A percentile compares a stretch with the other conserved stretches of the same genome.
These are phyloP conservation scores for Seira ritae DNA, from an alignment of 2,888 invertebrate genomes.

Conservation along the genomic window DNA sequence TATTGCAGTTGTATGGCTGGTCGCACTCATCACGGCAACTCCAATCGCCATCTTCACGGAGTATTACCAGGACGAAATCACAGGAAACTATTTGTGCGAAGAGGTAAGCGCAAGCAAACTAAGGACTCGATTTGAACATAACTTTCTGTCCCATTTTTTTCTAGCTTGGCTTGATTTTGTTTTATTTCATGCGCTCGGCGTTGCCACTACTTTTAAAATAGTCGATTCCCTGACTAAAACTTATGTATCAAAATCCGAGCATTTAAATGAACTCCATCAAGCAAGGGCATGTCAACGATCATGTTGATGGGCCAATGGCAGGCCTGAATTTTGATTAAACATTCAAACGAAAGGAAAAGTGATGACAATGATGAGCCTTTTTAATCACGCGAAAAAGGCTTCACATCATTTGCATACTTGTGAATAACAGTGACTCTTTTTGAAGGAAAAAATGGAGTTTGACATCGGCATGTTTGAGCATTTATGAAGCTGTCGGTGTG, in stretches of 20 bases:
- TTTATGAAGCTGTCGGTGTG: background rate
- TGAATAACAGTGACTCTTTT: background rate
- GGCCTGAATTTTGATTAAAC: background rate
- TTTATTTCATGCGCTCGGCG: too few species aligned
- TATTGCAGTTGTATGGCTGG: constrained; percentile 88
- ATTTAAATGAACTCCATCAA: too few species aligned
- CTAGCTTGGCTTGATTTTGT: too few species aligned
- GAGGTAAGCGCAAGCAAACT: constrained; percentile 67
- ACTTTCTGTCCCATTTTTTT: too few species aligned
- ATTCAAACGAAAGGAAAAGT: background rate
- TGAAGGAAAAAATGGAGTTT: background rate
- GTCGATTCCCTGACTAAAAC: too few species aligned
- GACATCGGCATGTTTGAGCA: constrained; percentile 11
- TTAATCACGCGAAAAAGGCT: background rate
- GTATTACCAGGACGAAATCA: constrained; percentile 74
- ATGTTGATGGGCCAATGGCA: too few species aligned
- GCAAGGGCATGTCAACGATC: too few species aligned
- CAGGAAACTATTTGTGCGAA: constrained; percentile 59
- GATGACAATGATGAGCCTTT: constrained; percentile 7
- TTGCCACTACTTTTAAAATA: too few species aligned
- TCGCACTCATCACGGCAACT: constrained; percentile 81
- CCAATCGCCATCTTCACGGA: constrained; percentile 89
- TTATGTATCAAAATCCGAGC: too few species aligned
- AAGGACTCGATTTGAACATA: too few species aligned
- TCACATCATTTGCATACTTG: background rate